Conservation (phyloP, 2,888 invertebrate genomes). For the Myopa testacea region DNA sequence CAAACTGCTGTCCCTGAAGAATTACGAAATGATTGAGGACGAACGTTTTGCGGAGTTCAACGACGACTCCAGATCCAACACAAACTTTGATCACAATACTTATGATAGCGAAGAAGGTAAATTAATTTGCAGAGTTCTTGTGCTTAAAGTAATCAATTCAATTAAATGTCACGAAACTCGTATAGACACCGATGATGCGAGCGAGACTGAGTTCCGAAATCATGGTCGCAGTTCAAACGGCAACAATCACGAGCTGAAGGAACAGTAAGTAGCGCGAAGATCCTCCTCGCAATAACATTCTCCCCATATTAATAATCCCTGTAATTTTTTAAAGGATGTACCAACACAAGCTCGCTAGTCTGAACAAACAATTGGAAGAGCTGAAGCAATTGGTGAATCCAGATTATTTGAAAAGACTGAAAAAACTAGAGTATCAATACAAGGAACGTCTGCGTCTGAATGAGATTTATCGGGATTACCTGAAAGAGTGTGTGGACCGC, state of each 20-base stretch:
- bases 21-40: constrained; percentile 51
- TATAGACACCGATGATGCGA: constrained; percentile 94
- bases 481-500: constrained; percentile 87
- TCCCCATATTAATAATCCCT: not conserved
- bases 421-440: constrained; percentile 83
- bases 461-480: constrained; percentile 81
- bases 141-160: not conserved
- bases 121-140: not conserved
- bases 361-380: constrained; percentile 91
- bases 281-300: not conserved
- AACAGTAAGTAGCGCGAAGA: constrained; percentile 59
- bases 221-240: constrained; percentile 56
- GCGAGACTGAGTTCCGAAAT: constrained; percentile 91
- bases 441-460: constrained; percentile 85
- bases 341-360: constrained; percentile 87
- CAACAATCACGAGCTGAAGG: constrained; percentile 66
- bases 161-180: constrained; percentile 23
- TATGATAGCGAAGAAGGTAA: constrained; percentile 72
- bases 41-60: constrained; percentile 54
- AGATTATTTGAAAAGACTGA: constrained; percentile 85
- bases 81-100: constrained; percentile 61
- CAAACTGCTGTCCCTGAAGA: constrained; percentile 26
- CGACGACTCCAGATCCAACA: constrained; percentile 56
- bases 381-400: constrained; percentile 87
- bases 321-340: constrained; percentile 75